Percentiles rank a stretch among this genome's conserved stretches.
phyloP scores from a whole-genome alignment of 2,113 vertebrate genomes.

The Peromyscus polionotus region DNA sequence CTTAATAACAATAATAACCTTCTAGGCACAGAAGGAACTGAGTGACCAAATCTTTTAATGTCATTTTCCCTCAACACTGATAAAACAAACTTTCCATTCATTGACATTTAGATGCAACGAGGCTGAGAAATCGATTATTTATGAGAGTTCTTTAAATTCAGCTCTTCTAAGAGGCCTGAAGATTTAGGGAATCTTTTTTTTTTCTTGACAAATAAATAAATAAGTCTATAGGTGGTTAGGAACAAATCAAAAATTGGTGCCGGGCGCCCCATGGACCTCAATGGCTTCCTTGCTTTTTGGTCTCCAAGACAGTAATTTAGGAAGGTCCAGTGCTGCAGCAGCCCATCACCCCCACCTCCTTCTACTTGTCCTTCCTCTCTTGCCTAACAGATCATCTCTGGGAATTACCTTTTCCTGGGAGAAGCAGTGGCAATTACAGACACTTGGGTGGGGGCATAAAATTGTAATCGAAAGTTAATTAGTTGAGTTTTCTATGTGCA shows the following conservation, averaged over 20 bases:
- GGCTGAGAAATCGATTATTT: constrained; percentile 62
- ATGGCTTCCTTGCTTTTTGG: not conserved
- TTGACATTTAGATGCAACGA: constrained; percentile 18
- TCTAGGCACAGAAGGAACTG: not conserved
- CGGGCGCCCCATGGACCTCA: not conserved
- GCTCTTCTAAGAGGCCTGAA: not conserved
- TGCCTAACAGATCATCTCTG: constrained; percentile 56
- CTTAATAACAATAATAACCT: not conserved
- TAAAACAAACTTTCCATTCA: constrained; percentile 44
- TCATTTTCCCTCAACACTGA: constrained; percentile 46
- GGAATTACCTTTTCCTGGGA: constrained; percentile 61
- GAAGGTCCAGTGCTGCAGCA: constrained; percentile 1
- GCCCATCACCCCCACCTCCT: not conserved
- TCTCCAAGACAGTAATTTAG: not conserved
- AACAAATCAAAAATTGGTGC: not conserved
- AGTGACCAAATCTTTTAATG: constrained; percentile 10
- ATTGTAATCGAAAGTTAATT: constrained; percentile 52
- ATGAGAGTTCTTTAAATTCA: constrained; percentile 21
- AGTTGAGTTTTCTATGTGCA: not conserved
- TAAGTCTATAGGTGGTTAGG: not conserved
- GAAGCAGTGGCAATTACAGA: constrained; percentile 22
- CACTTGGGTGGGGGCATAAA: not conserved
- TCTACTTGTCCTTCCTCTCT: not conserved
- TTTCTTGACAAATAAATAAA: not conserved
- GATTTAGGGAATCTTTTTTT: constrained; percentile 31